Conservation (phyloP, 2,888 invertebrate genomes). For the Clivina fossor region DNA sequence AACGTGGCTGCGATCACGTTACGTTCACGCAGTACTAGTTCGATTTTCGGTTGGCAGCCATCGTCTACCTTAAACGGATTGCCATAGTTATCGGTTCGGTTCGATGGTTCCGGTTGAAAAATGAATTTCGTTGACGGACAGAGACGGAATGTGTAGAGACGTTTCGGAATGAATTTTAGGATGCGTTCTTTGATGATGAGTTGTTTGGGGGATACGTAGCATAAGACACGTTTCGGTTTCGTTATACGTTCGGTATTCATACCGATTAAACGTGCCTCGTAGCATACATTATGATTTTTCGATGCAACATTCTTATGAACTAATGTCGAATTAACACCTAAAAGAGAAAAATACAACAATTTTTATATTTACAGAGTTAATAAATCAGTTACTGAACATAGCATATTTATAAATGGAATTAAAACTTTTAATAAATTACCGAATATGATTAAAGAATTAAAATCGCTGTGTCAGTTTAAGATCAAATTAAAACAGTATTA, state of each 20-base stretch:
- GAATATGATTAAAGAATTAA: no score
- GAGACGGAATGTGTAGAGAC: slow-evolving; percentile 86
- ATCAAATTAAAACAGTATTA: no score
- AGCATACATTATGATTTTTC: slow-evolving; percentile 82
- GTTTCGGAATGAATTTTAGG: slow-evolving; percentile 88
- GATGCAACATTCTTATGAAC: slow-evolving; percentile 86
- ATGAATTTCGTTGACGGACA: slow-evolving; percentile 92
- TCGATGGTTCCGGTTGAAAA: slow-evolving; percentile 58
- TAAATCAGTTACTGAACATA: no score
- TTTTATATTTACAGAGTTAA: no score
- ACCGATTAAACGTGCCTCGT: slow-evolving; percentile 77
- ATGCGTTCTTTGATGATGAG: slow-evolving; percentile 91
- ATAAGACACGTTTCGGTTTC: slow-evolving; percentile 84
- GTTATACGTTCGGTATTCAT: slow-evolving; percentile 61
- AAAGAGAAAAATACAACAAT: no score
- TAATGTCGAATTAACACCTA: slow-evolving; percentile 76
- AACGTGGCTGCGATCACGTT: slow-evolving; percentile 92
- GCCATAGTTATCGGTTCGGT: slow-evolving; percentile 57
- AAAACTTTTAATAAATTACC: no score
- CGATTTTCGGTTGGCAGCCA: slow-evolving; percentile 85
- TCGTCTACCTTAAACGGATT: slow-evolving; percentile 84
- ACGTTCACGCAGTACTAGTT: slow-evolving; percentile 79
- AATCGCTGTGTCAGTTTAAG: no score
- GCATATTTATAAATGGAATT: no score
- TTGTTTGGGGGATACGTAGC: slow-evolving; percentile 90